Percentiles rank a stretch among this genome's conserved stretches.
Conservation (phyloP, 2,888 invertebrate genomes). For the Sphinx pinastri region DNA sequence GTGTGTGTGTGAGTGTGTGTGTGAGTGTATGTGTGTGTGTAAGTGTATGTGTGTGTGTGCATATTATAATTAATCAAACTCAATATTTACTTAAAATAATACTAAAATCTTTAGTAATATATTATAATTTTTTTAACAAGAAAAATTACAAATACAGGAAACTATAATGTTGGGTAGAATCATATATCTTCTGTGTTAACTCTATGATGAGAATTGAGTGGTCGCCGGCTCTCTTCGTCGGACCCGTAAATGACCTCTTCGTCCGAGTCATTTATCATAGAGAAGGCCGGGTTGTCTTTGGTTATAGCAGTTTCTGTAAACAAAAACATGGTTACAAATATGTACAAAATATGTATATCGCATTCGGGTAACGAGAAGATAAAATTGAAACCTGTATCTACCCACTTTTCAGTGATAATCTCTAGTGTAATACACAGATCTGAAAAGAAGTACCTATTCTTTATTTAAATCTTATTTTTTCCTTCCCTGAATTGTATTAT, state of each 20-base stretch:
- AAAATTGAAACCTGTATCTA: too few relatives aligned
- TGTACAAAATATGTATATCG: too few relatives aligned
- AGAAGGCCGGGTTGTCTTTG: conserved; percentile 98
- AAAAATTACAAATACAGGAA: conserved; percentile 35
- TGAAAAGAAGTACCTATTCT: too few relatives aligned
- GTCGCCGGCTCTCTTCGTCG: conserved; percentile 93
- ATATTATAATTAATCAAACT: neutral
- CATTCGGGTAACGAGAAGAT: too few relatives aligned
- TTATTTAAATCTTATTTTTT: too few relatives aligned
- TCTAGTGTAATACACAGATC: too few relatives aligned
- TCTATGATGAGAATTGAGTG: conserved; percentile 87
- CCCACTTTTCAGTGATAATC: too few relatives aligned
- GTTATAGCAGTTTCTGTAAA: conserved; percentile 93
- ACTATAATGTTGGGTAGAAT: conserved; percentile 43
- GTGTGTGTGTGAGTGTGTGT: too few relatives aligned
- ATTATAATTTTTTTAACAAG: conserved; percentile 37
- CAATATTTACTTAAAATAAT: conserved; percentile 13
- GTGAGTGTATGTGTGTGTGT: too few relatives aligned
- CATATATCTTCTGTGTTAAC: conserved; percentile 85
- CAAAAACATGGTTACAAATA: conserved; percentile 30
- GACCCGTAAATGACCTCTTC: conserved; percentile 98
- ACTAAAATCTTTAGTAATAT: conserved; percentile 7
- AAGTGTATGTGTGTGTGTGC: too few relatives aligned
- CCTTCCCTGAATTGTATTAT: too few relatives aligned
- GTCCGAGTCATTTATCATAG: conserved; percentile 99